These are phyloP conservation scores for Acromyrmex echinatior DNA, from an alignment of 1,140 invertebrate genomes.

Conservation along the genomic window DNA sequence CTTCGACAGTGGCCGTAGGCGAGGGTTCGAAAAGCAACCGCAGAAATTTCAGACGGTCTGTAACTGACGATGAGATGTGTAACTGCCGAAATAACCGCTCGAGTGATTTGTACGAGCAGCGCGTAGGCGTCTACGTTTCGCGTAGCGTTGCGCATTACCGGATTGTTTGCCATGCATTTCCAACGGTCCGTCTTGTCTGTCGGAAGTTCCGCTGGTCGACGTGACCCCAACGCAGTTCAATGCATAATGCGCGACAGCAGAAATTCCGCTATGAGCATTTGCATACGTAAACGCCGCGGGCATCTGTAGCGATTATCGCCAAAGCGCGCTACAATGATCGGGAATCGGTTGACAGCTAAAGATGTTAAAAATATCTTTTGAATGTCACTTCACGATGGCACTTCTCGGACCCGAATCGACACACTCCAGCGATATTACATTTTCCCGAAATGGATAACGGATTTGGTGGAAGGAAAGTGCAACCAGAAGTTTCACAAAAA, in stretches of 20 bases:
- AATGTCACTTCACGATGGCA: neutral
- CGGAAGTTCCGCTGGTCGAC: slow-evolving; percentile 72
- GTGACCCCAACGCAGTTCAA: slow-evolving; percentile 68
- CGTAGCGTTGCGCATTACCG: slow-evolving; percentile 69
- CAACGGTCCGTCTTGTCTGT: slow-evolving; percentile 74
- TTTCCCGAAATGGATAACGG: slow-evolving; percentile 38
- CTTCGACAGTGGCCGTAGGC: slow-evolving; percentile 5
- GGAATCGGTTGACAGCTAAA: neutral
- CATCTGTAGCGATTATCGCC: slow-evolving; percentile 68
- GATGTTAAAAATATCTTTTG: slow-evolving; percentile 22
- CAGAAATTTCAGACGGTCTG: slow-evolving; percentile 66
- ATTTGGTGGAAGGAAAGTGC: slow-evolving; percentile 25
- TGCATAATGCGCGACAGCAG: slow-evolving; percentile 74
- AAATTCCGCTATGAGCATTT: slow-evolving; percentile 78
- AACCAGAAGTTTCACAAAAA: slow-evolving; percentile 48
- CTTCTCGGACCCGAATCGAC: slow-evolving; percentile 34
- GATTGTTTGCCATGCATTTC: slow-evolving; percentile 78
- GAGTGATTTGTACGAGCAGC: slow-evolving; percentile 31
- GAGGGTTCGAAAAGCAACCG: slow-evolving; percentile 46
- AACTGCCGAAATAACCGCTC: slow-evolving; percentile 48
- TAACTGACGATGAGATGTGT: slow-evolving; percentile 44
- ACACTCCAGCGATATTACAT: slow-evolving; percentile 56
- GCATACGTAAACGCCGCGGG: slow-evolving; percentile 77
- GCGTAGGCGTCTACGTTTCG: slow-evolving; percentile 19
- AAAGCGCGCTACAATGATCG: neutral